Evolutionary conservation across 2,888 invertebrate genomes (phyloP).

Genomic region (Azorinus chamasolen): DNA sequence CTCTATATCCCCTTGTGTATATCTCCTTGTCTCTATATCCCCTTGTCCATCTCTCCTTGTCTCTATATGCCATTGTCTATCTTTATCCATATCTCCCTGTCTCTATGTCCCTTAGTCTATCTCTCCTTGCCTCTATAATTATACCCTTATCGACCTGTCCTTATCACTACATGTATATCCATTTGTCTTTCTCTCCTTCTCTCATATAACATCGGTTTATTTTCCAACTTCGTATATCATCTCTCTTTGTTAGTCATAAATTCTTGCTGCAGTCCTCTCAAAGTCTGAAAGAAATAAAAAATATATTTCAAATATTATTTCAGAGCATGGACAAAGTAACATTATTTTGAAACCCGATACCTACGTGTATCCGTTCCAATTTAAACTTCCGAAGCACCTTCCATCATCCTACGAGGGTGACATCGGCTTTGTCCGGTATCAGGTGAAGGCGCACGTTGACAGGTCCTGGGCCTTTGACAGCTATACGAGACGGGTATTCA

Average conservation of each 20-base stretch:
- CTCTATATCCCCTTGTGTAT: too few relatives aligned
- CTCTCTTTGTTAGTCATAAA: neutral
- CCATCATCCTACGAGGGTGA: conserved; percentile 77
- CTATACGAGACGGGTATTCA: conserved; percentile 93
- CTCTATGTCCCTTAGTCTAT: neutral
- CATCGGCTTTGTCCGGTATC: conserved; percentile 91
- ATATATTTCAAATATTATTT: too few relatives aligned
- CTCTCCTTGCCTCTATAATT: neutral
- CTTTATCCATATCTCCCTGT: neutral
- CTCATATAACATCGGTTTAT: neutral
- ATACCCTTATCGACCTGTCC: neutral
- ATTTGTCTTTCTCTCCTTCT: neutral
- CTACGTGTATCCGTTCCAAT: conserved; percentile 93
- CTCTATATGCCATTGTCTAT: neutral
- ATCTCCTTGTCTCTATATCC: too few relatives aligned
- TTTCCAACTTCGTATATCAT: neutral
- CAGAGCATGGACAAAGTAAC: too few relatives aligned
- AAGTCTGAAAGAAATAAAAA: too few relatives aligned
- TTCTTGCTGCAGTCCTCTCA: neutral
- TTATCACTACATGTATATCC: neutral
- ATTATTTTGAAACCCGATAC: too few relatives aligned
- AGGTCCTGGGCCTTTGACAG: conserved; percentile 94
- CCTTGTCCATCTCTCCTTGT: too few relatives aligned
- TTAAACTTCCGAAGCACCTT: conserved; percentile 89
- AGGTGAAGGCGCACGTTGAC: conserved; percentile 92